Conservation (phyloP, 2,113 vertebrate species). For the Rhynchopsitta pachyrhyncha region DNA sequence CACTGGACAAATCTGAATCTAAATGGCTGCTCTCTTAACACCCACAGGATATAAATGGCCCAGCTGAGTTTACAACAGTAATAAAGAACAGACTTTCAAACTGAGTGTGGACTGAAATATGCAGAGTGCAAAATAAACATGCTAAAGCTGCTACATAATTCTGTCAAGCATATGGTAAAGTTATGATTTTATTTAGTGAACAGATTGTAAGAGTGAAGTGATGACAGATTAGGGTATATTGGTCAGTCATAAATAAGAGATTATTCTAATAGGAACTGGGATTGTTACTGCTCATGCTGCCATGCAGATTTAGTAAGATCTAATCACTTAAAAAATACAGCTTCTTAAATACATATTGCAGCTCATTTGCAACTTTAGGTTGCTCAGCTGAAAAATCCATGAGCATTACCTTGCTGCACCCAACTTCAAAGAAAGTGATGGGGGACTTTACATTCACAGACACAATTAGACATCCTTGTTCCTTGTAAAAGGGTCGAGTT, state of each 20-base stretch:
- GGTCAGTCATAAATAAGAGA: constrained; percentile 42
- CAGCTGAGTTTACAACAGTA: not conserved
- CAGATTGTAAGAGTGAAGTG: not conserved
- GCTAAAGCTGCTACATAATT: constrained; percentile 16
- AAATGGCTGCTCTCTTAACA: not conserved
- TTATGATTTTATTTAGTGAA: constrained; percentile 36
- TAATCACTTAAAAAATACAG: constrained; percentile 22
- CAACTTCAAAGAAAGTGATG: not conserved
- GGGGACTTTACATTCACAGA: not conserved
- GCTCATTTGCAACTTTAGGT: not conserved
- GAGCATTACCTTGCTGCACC: not conserved
- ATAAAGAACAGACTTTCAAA: not conserved
- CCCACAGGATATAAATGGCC: not conserved
- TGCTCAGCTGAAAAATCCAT: not conserved
- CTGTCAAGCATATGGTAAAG: constrained; percentile 41
- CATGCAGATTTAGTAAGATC: not conserved
- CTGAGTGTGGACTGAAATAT: not conserved
- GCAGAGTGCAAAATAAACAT: not conserved
- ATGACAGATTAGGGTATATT: constrained; percentile 14
- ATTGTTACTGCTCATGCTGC: not conserved
- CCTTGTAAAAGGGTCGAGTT: not conserved
- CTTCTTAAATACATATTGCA: not conserved
- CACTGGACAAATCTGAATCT: not conserved
- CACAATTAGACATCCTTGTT: not conserved
- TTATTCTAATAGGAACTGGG: not conserved